Conservation (phyloP, 2,113 vertebrate genomes). For the Hoplias malabaricus region DNA sequence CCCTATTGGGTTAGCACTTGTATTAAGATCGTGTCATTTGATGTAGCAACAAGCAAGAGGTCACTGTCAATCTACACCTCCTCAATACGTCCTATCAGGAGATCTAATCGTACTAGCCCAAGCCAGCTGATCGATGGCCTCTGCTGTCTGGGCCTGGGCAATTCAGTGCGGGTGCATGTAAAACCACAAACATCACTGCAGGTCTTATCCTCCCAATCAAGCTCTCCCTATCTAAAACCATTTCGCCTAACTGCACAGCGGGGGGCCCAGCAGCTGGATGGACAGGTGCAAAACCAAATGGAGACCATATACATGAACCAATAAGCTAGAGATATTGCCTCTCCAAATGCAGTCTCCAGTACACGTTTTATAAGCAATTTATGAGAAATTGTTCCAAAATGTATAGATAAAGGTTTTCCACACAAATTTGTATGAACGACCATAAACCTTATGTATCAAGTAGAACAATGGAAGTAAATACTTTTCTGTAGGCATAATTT, state of each 20-base stretch:
- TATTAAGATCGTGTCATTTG: conserved; percentile 52
- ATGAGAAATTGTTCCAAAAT: no score
- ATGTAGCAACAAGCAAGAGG: conserved; percentile 48
- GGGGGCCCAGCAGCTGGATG: conserved; percentile 47
- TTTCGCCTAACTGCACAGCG: conserved; percentile 47
- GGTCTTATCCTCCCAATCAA: conserved; percentile 46
- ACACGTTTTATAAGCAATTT: background rate
- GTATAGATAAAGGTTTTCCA: no score
- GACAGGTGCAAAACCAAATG: background rate
- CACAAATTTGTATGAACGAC: no score
- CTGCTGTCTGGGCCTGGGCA: conserved; percentile 31
- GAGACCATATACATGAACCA: conserved; percentile 13
- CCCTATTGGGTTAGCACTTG: conserved; percentile 29
- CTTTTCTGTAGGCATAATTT: background rate
- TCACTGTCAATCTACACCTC: conserved; percentile 52
- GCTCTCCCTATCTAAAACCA: conserved; percentile 53
- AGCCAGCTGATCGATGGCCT: conserved; percentile 46
- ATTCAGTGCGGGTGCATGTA: conserved; percentile 27
- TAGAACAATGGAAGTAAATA: background rate
- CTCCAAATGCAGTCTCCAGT: background rate
- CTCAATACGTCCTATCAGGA: conserved; percentile 47
- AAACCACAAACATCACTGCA: conserved; percentile 43
- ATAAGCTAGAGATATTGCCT: background rate
- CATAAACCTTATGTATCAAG: no score
- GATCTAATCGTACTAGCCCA: conserved; percentile 51